Percentiles rank a stretch among this genome's conserved stretches.
phyloP scores from a whole-genome alignment of 1,140 invertebrate species.

The Alviniconcha marisindica region DNA sequence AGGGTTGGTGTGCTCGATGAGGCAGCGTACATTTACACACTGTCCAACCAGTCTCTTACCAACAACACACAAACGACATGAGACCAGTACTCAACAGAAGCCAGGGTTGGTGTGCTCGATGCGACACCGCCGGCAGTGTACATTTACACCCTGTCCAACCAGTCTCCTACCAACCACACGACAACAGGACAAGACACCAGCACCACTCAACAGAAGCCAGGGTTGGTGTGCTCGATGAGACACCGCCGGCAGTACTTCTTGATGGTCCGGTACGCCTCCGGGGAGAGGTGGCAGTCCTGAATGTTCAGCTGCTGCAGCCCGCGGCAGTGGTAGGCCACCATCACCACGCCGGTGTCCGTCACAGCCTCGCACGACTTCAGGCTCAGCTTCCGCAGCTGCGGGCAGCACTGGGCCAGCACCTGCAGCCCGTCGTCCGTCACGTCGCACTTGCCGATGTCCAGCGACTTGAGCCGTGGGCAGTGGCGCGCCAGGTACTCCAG shows the following conservation, averaged over 20 bases:
- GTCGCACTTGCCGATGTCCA: slow-evolving; percentile 95
- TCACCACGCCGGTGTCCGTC: slow-evolving; percentile 90
- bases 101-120: slow-evolving; percentile 79
- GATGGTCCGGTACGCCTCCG: slow-evolving; percentile 91
- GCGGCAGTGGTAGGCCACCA: slow-evolving; percentile 88
- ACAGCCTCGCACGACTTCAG: slow-evolving; percentile 92
- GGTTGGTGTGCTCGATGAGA: slow-evolving; percentile 96
- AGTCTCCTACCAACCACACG: no score
- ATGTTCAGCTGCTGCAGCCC: slow-evolving; percentile 93
- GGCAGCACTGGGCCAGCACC: slow-evolving; percentile 90
- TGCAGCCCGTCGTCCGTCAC: slow-evolving; percentile 91
- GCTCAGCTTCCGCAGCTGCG: slow-evolving; percentile 92
- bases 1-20: slow-evolving; percentile 96
- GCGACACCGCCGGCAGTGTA: slow-evolving; percentile 89
- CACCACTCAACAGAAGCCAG: slow-evolving; percentile 81
- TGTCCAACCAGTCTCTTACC: background rate
- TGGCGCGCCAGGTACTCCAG: slow-evolving; percentile 88
- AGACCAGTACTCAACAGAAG: background rate
- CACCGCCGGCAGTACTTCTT: slow-evolving; percentile 94
- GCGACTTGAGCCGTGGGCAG: slow-evolving; percentile 88
- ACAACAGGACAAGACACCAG: background rate
- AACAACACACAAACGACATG: background rate
- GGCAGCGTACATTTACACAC: slow-evolving; percentile 81
- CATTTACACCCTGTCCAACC: background rate
- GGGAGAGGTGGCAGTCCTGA: slow-evolving; percentile 89